Conservation (phyloP, 2,888 invertebrate species). For the Toxonevra muliebris region DNA sequence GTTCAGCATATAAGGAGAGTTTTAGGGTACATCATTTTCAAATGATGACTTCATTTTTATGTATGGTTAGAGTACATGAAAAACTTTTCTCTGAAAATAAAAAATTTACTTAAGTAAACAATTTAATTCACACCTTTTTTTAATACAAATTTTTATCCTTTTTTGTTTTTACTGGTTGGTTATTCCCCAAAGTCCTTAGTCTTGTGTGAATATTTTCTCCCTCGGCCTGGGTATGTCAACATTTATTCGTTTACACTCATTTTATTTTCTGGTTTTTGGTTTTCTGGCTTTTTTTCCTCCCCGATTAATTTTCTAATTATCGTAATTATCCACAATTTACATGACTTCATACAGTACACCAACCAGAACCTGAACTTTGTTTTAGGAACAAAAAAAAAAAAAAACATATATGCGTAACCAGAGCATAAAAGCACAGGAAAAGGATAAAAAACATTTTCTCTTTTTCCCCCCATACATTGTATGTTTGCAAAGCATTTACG, state of each 20-base stretch:
- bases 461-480: no score
- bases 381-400: not conserved
- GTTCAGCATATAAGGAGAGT: no score
- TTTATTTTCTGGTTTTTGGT: not conserved
- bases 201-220: not conserved
- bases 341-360: slow-evolving; percentile 57
- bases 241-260: not conserved
- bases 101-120: slow-evolving; percentile 5
- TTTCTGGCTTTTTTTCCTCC: slow-evolving; percentile 45
- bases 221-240: not conserved
- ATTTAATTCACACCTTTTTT: slow-evolving; percentile 10
- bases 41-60: not conserved
- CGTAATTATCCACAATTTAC: slow-evolving; percentile 57
- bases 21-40: not conserved
- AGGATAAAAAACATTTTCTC: not conserved
- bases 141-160: not conserved
- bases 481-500: no score
- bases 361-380: slow-evolving; percentile 39
- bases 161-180: not conserved
- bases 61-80: not conserved
- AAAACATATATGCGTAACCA: not conserved
- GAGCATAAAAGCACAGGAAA: not conserved
- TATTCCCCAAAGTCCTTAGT: not conserved
- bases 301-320: slow-evolving; percentile 57
- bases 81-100: not conserved